Evolutionary conservation across 1,140 invertebrate genomes (phyloP), one percentile per base, ranked within the genome.

Genomic region (Arion vulgaris): DNA sequence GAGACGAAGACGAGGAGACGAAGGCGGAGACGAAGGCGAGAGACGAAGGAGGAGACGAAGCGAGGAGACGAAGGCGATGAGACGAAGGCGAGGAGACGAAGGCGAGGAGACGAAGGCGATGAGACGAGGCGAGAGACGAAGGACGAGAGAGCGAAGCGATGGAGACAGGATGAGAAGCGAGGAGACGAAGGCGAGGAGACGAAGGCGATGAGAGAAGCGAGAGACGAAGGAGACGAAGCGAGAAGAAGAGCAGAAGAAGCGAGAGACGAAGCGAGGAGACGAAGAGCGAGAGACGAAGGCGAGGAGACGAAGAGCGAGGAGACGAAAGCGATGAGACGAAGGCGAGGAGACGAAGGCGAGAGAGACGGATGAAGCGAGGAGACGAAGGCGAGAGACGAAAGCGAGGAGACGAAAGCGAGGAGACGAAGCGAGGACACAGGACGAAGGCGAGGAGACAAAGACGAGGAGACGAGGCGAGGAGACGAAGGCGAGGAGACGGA

Each of bases 71-170:
- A 72, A 62, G 45, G 66, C 45, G 66, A 39, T 78, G 51, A 39
- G 45, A 38, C 51, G 77, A 82, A 39, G 71, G 41, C 28, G 66
- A 72, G 66, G 32, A 71, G 51, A 36, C 5, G 32, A 39, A 53
- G 82, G 51, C 38, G 38, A 66, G 49, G 68, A 36, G 82, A 49
- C 36, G 72, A 34, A 62, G 32, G 71, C 41, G 72, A 32, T 36
- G 66, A 81, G 82, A 82, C 45, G 71, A 66, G 72, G 66, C 71
- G 78, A 39, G 62, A 81, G 57, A 66, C 17, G 41, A 49, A 72
- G 68, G 57, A 17, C 66, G 73, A 32, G 36, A 78, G 73, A 41
- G 32, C 15, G 39, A 39, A 32, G 36, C 49, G 62, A 81, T 53
- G 77, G 32, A 81, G 36, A 41, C 49, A 66, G 32, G 53, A 28